Conservation (phyloP, 1,140 invertebrate species). For the Cardiocondyla obscurior region DNA sequence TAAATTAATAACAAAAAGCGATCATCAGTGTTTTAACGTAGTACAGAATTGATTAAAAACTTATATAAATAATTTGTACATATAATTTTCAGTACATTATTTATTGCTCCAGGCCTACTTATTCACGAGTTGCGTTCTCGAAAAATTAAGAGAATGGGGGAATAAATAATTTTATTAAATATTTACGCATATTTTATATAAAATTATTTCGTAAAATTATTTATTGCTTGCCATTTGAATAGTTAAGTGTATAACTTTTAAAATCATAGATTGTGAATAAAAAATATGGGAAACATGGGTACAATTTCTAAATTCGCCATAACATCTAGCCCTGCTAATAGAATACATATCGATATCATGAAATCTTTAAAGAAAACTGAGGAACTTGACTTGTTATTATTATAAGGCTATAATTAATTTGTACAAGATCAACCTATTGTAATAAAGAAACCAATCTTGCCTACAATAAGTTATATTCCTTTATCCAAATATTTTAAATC, state of each 20-base stretch:
- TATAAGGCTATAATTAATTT: slow-evolving; percentile 82
- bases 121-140: neutral
- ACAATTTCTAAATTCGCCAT: slow-evolving; percentile 74
- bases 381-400: slow-evolving; percentile 81
- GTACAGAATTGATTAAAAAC: slow-evolving; percentile 58
- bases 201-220: slow-evolving; percentile 61
- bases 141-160: slow-evolving; percentile 19
- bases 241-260: slow-evolving; percentile 42
- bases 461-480: slow-evolving; percentile 64
- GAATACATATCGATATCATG: slow-evolving; percentile 82
- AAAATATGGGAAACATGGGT: slow-evolving; percentile 64
- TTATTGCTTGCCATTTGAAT: slow-evolving; percentile 46
- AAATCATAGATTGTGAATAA: slow-evolving; percentile 2
- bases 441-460: slow-evolving; percentile 83
- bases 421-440: slow-evolving; percentile 82
- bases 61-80: slow-evolving; percentile 32
- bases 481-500: slow-evolving; percentile 22
- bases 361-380: slow-evolving; percentile 76
- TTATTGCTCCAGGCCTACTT: slow-evolving; percentile 41
- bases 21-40: slow-evolving; percentile 48
- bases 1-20: slow-evolving; percentile 34
- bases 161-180: slow-evolving; percentile 44
- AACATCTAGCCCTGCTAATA: slow-evolving; percentile 80
- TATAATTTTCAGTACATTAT: slow-evolving; percentile 31
- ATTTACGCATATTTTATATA: slow-evolving; percentile 37